Evolutionary conservation across 2,797 vertebrate genomes (phyloP), one percentile per base, ranked within the genome.

Genomic region (Eptatretus atami): DNA sequence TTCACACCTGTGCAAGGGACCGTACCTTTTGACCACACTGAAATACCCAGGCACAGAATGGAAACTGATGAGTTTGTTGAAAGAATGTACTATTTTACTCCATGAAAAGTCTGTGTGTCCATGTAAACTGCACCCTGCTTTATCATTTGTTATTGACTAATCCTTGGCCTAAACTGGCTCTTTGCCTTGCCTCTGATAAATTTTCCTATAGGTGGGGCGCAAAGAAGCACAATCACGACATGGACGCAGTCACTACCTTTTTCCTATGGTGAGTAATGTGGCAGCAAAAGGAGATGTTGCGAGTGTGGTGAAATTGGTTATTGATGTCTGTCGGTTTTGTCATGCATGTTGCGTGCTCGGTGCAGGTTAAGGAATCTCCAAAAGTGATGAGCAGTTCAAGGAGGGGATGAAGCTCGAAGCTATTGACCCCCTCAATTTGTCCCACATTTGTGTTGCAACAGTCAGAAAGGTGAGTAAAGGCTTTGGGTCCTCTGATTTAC

Each of bases 331-430:
- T 44, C 6, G 31, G 31, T 44, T 44, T 44, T 44, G 3, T 44
- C 6, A 12, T 61, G 15, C 15, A n/a, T 44, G 9, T n/a, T 61
- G 57, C 24, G 12, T 12, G 15, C 24, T 24, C 31, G 10, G 24
- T 61, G 15, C 57, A 61, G 57, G 57, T 61, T n/a, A 61, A 61
- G 24, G 57, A 61, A 12, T 12, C 15, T 10, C 57, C 57, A n/a
- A 61, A 10, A 61, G 24, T n/a, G 15, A 61, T n/a, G 73, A 77
- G 12, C 94, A 82, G 79, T 96, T 93, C 67, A 77, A 83, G 66
- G 75, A 77, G 67, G 83, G 84, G 63, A 94, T 96, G 90, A 96
- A 94, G 70, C 73, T 96, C 64, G 90, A 96, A 71, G 86, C 83
- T 57, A 83, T 95, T 8, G 86, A 96, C 69, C 90, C 86, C 2